Conservation (phyloP, 2,113 vertebrate species). For the Neoarius graeffei region DNA sequence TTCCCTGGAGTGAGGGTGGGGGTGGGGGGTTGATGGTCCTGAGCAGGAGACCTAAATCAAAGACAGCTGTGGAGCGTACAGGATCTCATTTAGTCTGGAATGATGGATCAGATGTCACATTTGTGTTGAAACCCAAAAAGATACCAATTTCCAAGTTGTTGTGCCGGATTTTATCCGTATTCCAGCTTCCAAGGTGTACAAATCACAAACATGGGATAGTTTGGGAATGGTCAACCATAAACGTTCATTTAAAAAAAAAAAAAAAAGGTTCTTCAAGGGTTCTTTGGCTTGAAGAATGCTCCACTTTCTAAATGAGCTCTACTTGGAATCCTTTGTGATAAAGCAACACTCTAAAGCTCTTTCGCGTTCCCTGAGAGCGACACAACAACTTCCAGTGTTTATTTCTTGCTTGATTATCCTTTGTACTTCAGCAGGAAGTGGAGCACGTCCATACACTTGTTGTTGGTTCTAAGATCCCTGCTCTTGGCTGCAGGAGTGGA, state of each 20-base stretch:
- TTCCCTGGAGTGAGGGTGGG: constrained; percentile 44
- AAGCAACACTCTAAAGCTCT: not conserved
- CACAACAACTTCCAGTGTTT: not conserved
- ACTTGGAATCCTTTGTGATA: not conserved
- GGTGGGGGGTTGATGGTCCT: not conserved
- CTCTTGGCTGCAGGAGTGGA: no score
- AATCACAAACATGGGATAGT: not conserved
- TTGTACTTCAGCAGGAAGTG: not conserved
- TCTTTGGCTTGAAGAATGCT: not conserved
- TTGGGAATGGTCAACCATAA: not conserved
- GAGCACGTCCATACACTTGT: no score
- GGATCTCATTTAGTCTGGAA: constrained; percentile 43
- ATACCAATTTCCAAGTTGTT: constrained; percentile 19
- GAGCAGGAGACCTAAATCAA: constrained; percentile 28
- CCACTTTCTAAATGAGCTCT: not conserved
- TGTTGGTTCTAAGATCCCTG: no score
- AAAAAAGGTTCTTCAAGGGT: not conserved
- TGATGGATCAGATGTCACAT: constrained; percentile 35
- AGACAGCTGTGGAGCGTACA: constrained; percentile 9
- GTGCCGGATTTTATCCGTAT: constrained; percentile 9
- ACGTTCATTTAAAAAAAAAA: not conserved
- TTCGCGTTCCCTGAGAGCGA: not conserved
- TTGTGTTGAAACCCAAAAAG: constrained; percentile 12
- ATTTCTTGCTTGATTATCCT: not conserved
- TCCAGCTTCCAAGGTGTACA: not conserved